Evolutionary conservation across 2,797 vertebrate genomes (phyloP).

Genomic region (Muraenolepis orangiensis): DNA sequence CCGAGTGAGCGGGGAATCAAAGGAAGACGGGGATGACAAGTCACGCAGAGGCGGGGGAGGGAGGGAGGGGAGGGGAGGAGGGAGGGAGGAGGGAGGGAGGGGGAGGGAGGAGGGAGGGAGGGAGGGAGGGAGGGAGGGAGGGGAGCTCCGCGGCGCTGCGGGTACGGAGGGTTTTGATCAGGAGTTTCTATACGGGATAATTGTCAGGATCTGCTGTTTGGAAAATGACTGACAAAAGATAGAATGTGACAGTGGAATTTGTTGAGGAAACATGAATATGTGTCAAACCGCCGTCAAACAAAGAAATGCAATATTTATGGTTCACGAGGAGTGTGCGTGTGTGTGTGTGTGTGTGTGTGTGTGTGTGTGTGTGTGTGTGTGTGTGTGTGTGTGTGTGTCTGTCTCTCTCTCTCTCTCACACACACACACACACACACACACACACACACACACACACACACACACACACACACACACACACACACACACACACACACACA

Average conservation of each 20-base stretch:
- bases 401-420: not conserved
- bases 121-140: slow-evolving; percentile 44
- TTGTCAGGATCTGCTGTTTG: slow-evolving; percentile 73
- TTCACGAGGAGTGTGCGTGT: slow-evolving; percentile 60
- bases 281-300: slow-evolving; percentile 72
- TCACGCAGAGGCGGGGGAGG: not conserved
- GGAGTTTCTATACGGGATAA: slow-evolving; percentile 69
- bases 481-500: slow-evolving; percentile 35
- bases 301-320: slow-evolving; percentile 74
- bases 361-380: no score
- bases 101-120: slow-evolving; percentile 29
- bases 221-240: slow-evolving; percentile 72
- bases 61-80: slow-evolving; percentile 42
- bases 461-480: slow-evolving; percentile 34
- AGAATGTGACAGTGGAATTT: slow-evolving; percentile 70
- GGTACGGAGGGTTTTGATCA: slow-evolving; percentile 70
- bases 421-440: slow-evolving; percentile 13
- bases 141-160: no score
- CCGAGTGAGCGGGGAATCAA: slow-evolving; percentile 55
- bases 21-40: slow-evolving; percentile 38
- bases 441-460: slow-evolving; percentile 14
- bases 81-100: slow-evolving; percentile 38
- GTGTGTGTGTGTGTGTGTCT: no score
- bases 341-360: no score
- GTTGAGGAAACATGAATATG: slow-evolving; percentile 74